Evolutionary conservation across 2,797 vertebrate species (phyloP).

Genomic region (Crocodylus rhombifer): DNA sequence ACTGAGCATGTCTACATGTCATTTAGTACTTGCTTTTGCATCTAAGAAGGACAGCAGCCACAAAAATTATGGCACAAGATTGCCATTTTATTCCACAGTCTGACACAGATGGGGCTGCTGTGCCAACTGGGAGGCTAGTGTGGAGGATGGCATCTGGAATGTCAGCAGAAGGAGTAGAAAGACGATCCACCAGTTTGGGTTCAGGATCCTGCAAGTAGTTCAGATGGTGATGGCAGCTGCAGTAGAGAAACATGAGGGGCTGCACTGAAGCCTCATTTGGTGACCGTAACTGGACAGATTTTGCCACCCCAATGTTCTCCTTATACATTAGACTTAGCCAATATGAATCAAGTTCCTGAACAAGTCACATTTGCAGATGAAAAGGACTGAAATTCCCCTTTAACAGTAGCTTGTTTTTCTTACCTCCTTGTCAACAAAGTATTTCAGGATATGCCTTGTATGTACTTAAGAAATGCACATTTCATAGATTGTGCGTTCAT

Average conservation of each 20-base stretch:
- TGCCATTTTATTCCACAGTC: too few species aligned
- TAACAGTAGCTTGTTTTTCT: neutral
- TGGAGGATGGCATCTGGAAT: too few species aligned
- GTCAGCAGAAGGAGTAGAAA: neutral
- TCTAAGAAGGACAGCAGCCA: too few species aligned
- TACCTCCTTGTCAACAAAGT: rapidly evolving
- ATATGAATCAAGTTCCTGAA: neutral
- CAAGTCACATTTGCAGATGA: neutral
- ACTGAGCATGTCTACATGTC: too few species aligned
- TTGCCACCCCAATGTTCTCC: too few species aligned
- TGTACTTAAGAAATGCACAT: neutral
- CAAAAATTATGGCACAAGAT: too few species aligned
- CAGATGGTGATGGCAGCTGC: neutral
- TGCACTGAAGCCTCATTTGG: neutral
- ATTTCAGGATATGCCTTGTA: neutral
- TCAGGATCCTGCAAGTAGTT: neutral
- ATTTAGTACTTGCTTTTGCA: too few species aligned
- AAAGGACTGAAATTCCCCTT: neutral
- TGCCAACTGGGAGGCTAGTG: too few species aligned
- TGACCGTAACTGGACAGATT: neutral
- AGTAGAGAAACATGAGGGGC: neutral
- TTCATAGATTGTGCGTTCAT: neutral
- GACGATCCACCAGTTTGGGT: neutral
- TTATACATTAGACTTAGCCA: neutral
- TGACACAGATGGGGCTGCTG: too few species aligned